phyloP scores from a whole-genome alignment of 2,888 invertebrate genomes.

The Adelphocoris suturalis region DNA sequence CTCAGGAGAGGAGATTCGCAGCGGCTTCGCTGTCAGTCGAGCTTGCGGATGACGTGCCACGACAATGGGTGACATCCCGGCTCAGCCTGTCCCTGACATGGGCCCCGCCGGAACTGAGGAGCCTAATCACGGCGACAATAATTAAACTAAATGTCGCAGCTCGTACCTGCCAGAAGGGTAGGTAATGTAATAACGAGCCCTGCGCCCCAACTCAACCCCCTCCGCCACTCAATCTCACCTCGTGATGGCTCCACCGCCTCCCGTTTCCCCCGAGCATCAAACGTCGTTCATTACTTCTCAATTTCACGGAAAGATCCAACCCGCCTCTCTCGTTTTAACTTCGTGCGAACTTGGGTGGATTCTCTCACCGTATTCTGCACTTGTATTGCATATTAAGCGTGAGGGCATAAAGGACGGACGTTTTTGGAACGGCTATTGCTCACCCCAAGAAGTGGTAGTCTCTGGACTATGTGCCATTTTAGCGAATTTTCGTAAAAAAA shows the following conservation, averaged over 20 bases:
- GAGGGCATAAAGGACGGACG: no score
- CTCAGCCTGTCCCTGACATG: conserved; percentile 12
- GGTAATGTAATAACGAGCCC: conserved; percentile 45
- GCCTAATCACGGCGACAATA: conserved; percentile 40
- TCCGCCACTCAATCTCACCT: not conserved
- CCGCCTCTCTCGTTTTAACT: not conserved
- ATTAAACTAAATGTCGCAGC: conserved; percentile 55
- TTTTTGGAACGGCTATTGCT: no score
- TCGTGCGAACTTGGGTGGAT: not conserved
- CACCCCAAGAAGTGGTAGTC: no score
- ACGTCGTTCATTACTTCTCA: not conserved
- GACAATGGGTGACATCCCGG: conserved; percentile 46
- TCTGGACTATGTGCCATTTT: no score
- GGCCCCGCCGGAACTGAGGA: conserved; percentile 36
- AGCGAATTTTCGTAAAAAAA: no score
- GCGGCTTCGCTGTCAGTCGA: conserved; percentile 16
- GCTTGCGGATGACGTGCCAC: conserved; percentile 26
- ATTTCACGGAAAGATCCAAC: not conserved
- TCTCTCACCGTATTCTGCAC: not conserved
- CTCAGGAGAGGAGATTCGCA: not conserved
- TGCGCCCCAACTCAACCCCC: not conserved
- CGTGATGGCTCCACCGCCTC: not conserved
- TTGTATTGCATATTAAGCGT: no score
- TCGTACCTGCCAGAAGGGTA: not conserved
- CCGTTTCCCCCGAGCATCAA: not conserved